Evolutionary conservation across 2,888 invertebrate species (phyloP).

Genomic region (Lottia scabra): DNA sequence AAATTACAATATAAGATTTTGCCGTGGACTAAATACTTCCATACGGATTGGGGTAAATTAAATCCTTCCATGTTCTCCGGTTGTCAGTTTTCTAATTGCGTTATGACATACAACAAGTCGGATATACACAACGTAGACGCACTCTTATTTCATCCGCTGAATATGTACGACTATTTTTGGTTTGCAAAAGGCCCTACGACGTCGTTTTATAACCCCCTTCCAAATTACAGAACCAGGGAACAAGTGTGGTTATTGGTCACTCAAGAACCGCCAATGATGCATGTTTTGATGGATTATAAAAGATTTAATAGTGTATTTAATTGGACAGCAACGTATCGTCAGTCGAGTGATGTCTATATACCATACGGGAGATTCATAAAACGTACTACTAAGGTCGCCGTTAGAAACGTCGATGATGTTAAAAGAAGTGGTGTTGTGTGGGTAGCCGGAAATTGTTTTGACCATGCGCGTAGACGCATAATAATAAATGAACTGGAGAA

Average conservation of each 20-base stretch:
- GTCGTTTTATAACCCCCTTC: no score
- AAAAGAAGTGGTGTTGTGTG: slow-evolving; percentile 7
- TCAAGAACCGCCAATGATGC: slow-evolving; percentile 1
- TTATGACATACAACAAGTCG: no score
- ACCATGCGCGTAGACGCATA: slow-evolving; percentile 4
- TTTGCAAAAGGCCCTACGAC: no score
- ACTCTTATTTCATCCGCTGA: no score
- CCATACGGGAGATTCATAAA: neutral
- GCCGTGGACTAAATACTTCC: no score
- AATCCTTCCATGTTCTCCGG: no score
- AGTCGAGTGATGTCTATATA: neutral
- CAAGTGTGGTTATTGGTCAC: slow-evolving; percentile 1
- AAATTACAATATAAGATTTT: no score
- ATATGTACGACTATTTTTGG: no score
- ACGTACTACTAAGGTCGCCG: neutral
- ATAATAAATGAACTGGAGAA: slow-evolving; percentile 4
- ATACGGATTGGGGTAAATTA: no score
- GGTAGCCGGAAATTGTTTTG: slow-evolving; percentile 10
- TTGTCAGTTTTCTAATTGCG: no score
- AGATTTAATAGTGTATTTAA: slow-evolving; percentile 4
- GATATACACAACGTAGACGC: no score
- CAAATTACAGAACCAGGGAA: slow-evolving; percentile 1
- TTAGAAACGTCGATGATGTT: neutral
- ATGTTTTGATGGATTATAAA: neutral
- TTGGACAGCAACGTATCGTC: slow-evolving; percentile 5